Base-by-base conservation (phyloP, 2,797 vertebrate genomes). In the Artibeus lituratus region DNA sequence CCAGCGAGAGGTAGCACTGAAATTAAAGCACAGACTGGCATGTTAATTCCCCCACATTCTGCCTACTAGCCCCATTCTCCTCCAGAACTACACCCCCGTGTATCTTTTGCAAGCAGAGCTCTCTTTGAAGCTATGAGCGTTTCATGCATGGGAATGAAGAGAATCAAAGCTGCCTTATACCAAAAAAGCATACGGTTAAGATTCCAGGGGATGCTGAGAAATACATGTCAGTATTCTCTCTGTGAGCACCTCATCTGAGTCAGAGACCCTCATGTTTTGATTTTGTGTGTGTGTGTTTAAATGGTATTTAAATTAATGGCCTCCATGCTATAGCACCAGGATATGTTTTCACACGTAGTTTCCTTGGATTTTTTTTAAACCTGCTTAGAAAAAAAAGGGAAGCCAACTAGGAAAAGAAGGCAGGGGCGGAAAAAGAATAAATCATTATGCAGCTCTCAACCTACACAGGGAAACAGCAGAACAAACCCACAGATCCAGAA, bases 401-500 rank as follows among this genome's bases (percentile, higher is more conserved):
- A 77, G 51, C 37, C 93, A 96, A 96, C 95, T 83, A 95, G 88
- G 59, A 90, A 96, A 95, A 87, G 89, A 96, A 97, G 80, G 92
- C 95, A 97, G 95, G 92, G 92, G 87, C 16, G 80, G 94, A 81
- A 91, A 96, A 94, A 94, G 91, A 98, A 95, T 94, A 98, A 97
- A 96, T 95, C 86, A 95, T 88, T 95, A 95, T 83, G 92, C 96
- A 94, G 94, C 44, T 95, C 78, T 94, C 94, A 95, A 42, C 94
- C 97, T 95, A 93, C 97, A 95, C 97, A 95, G 91, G 81, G 92
- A 96, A 96, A 95, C 67, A 95, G 96, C 92, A 82, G 95, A 81
- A 90, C 89, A 96, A 97, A 96, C 96, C 95, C 95, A 97, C 96
- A 95, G 95, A 93, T 94, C 84, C 96, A 87, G 91, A 97, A 97